A percentile compares a stretch with the other conserved stretches of the same genome.
These are phyloP conservation scores for Echinometra lucunter DNA, from an alignment of 53 echinoderm and acorn worm species.

Conservation along the genomic window DNA sequence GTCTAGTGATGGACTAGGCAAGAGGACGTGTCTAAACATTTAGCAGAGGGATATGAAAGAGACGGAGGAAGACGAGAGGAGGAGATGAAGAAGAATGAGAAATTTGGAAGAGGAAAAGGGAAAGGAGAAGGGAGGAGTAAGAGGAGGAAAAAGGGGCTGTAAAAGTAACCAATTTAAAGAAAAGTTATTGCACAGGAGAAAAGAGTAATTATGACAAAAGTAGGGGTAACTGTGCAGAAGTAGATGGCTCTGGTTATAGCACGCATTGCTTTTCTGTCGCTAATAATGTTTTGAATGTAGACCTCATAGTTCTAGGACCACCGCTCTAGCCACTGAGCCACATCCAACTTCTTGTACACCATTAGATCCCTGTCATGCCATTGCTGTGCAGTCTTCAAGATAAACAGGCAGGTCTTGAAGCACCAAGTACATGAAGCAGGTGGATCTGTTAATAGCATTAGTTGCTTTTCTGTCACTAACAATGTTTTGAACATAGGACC, in stretches of 20 bases:
- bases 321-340: not conserved
- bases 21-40: not conserved
- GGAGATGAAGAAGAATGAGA: not conserved
- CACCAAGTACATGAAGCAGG: too few species aligned
- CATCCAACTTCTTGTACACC: not conserved
- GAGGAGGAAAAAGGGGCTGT: not conserved
- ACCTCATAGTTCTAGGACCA: not conserved
- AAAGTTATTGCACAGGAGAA: too few species aligned
- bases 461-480: too few species aligned
- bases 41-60: not conserved
- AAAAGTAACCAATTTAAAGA: not conserved
- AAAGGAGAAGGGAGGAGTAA: not conserved
- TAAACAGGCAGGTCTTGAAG: too few species aligned
- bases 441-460: too few species aligned
- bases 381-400: too few species aligned
- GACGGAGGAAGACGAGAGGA: not conserved
- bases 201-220: too few species aligned
- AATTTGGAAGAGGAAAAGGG: not conserved
- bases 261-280: too few species aligned
- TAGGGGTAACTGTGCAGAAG: too few species aligned
- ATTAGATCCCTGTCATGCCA: not conserved
- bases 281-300: not conserved
- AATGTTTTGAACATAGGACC: not conserved
- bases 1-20: not conserved
- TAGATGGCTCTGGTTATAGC: too few species aligned